Evolutionary conservation across 2,888 invertebrate genomes (phyloP), one percentile per base, ranked within the genome.

Genomic region (Sarcophaga carnaria): DNA sequence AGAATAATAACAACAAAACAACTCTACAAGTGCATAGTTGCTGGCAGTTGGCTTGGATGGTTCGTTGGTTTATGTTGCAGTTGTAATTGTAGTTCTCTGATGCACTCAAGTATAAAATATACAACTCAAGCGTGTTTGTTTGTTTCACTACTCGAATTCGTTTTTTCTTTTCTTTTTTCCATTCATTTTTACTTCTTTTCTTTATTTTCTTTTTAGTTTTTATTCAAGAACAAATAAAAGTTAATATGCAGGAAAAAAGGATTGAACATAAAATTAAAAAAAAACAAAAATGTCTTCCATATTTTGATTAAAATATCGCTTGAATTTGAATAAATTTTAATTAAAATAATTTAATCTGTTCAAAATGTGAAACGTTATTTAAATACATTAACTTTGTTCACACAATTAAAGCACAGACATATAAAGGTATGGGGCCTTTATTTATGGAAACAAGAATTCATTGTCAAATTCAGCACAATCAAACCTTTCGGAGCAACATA

Each of bases 101-200:
- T 86, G 74, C 82, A 54, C 71, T 86, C 66, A 79, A 86, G 82
- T 79, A 86, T 82, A 79, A 82, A 86, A 79, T 79, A 82, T 79
- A 86, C 82, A 86, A 81, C 78, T 85, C 64, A 78, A 81, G 69
- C 70, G 54, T 69, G 64, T 85, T 85, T 80, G 76, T 80, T 77
- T 76, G 47, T 71, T 82, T 71, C 71, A 82, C 49, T 79, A 74
- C 25, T 78, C 10, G 37, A 0, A 27, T 45, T 54, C 62, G 71
- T 71, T 20, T 72, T 25, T 17, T 49, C 22, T 22, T 22, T 22
- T 22, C 22, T 22, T 22, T 22, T 22, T 22, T 22, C 22, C 22
- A 22, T 22, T 59, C 47, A 20, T 82, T 22, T 54, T 71, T 69
- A 22, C 59, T 54, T 66, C 22, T 25, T 8, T 27, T 71, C 45